Evolutionary conservation across 2,113 vertebrate species (phyloP).

Genomic region (Albula goreensis): DNA sequence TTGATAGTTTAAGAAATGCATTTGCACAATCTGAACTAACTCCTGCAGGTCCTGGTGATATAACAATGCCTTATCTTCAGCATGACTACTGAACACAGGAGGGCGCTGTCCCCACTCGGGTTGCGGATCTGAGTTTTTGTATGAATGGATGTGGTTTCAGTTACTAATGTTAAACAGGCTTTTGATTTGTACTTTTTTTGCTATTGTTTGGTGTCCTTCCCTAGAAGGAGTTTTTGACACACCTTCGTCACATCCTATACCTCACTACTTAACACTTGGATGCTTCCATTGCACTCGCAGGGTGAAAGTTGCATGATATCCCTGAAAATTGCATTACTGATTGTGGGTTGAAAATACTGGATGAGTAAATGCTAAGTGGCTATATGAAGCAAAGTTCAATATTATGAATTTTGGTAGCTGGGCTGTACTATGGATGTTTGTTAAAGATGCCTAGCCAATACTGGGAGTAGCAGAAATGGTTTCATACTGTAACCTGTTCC

Average conservation of each 20-base stretch:
- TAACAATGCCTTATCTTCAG: slow-evolving; percentile 84
- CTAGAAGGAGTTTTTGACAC: not conserved
- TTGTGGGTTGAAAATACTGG: not conserved
- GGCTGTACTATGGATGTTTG: not conserved
- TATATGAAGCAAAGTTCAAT: not conserved
- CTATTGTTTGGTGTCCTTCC: not conserved
- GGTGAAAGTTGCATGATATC: not conserved
- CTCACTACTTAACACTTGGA: not conserved
- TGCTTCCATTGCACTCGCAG: not conserved
- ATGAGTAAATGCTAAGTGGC: not conserved
- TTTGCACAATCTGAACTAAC: slow-evolving; percentile 69
- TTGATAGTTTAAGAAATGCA: slow-evolving; percentile 69
- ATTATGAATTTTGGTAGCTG: not conserved
- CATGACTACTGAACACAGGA: slow-evolving; percentile 77
- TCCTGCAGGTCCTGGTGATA: slow-evolving; percentile 66
- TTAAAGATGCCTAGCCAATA: not conserved
- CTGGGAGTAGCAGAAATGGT: not conserved
- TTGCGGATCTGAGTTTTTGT: slow-evolving; percentile 59
- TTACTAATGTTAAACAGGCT: slow-evolving; percentile 54
- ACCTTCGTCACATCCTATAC: not conserved
- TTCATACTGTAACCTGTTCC: not conserved
- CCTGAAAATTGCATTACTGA: not conserved
- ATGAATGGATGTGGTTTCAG: slow-evolving; percentile 64
- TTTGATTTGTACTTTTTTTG: slow-evolving; percentile 27
- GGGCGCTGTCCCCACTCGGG: slow-evolving; percentile 62